phyloP scores from a whole-genome alignment of 2,888 invertebrate species.

The Parnassius smintheus region DNA sequence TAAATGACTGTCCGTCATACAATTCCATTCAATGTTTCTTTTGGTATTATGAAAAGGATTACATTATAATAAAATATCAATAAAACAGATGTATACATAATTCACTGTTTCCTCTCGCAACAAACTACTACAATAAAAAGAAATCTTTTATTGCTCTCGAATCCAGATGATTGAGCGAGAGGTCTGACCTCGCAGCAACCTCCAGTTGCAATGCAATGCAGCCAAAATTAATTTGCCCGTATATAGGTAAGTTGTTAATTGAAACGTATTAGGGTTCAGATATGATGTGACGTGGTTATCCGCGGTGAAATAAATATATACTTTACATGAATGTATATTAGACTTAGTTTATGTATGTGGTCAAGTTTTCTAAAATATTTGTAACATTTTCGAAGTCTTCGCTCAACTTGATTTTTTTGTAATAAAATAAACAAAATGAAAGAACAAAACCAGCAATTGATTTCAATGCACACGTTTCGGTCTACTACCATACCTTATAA shows the following conservation, averaged over 20 bases:
- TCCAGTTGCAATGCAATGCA: conserved; percentile 33
- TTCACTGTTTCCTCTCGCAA: conserved; percentile 53
- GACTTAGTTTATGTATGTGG: background rate
- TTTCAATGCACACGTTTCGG: conserved; percentile 45
- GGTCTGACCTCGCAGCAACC: conserved; percentile 51
- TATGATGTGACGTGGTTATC: conserved; percentile 34
- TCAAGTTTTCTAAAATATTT: background rate
- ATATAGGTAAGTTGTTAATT: conserved; percentile 48
- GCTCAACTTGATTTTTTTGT: too few relatives aligned
- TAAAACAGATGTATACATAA: conserved; percentile 53
- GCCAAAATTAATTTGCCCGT: conserved; percentile 55
- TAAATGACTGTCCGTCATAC: conserved; percentile 29
- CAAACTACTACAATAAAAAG: conserved; percentile 47
- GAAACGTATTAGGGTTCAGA: conserved; percentile 46
- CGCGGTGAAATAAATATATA: conserved; percentile 26
- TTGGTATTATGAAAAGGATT: conserved; percentile 56
- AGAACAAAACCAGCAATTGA: conserved; percentile 44
- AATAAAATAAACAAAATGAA: conserved; percentile 32
- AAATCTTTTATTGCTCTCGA: conserved; percentile 43
- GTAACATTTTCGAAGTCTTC: background rate
- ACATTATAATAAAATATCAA: conserved; percentile 49
- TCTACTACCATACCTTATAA: conserved; percentile 70
- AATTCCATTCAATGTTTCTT: conserved; percentile 29
- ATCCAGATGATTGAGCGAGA: conserved; percentile 41
- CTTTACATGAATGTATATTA: conserved; percentile 36